A percentile compares a stretch with the other conserved stretches of the same genome.
These are phyloP conservation scores for Rhyacichthys aspro DNA, from an alignment of 2,797 vertebrate species.

Conservation along the genomic window DNA sequence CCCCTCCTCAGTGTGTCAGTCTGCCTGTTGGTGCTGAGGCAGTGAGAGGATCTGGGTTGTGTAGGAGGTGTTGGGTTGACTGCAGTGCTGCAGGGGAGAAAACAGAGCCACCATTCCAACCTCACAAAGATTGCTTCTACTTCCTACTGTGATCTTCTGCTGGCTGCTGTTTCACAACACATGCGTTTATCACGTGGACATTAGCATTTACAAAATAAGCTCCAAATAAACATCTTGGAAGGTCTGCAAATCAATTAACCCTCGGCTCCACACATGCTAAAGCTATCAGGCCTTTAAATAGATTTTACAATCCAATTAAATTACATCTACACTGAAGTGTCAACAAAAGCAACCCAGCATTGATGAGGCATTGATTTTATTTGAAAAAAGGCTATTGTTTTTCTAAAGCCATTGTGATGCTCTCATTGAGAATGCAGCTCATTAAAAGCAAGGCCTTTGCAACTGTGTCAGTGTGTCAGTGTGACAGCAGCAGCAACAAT, in stretches of 20 bases:
- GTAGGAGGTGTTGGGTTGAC: conserved; percentile 74
- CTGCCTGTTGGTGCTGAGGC: conserved; percentile 51
- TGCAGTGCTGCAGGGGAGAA: conserved; percentile 71
- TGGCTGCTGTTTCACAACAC: conserved; percentile 54
- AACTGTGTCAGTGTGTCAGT: conserved; percentile 70
- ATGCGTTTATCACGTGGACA: conserved; percentile 4
- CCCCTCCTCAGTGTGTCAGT: conserved; percentile 44
- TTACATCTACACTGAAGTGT: conserved; percentile 55
- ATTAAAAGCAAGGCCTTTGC: conserved; percentile 58
- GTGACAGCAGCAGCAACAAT: conserved; percentile 43
- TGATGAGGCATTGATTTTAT: conserved; percentile 61
- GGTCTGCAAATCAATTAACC: conserved; percentile 48
- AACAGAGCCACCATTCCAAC: conserved; percentile 54
- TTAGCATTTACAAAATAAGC: conserved; percentile 17
- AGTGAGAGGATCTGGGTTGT: conserved; percentile 73
- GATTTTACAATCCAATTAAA: conserved; percentile 66
- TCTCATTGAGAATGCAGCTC: conserved; percentile 57
- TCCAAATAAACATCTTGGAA: conserved; percentile 12
- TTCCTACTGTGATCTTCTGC: conserved; percentile 65
- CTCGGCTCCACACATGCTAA: conserved; percentile 29
- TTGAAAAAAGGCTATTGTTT: conserved; percentile 33
- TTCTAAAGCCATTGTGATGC: conserved; percentile 43
- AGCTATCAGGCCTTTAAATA: conserved; percentile 44
- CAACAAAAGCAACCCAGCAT: conserved; percentile 34
- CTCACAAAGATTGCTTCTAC: conserved; percentile 49